Conservation (phyloP, 2,113 vertebrate genomes). For the Dipodomys stephensi region DNA sequence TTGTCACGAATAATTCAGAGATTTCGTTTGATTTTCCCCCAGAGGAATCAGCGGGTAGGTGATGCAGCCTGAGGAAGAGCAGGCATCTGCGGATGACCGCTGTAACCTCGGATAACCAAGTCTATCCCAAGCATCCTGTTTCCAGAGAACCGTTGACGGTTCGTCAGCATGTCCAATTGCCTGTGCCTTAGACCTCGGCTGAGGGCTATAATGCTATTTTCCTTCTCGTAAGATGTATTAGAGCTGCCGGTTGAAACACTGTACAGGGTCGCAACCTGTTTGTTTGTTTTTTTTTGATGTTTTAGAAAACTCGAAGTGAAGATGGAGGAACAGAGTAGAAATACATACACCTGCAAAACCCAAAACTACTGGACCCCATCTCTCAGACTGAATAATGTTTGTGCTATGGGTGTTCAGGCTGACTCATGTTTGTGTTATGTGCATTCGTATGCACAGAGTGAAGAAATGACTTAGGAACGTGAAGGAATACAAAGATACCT, state of each 20-base stretch:
- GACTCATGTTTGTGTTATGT: not conserved
- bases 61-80: slow-evolving; percentile 17
- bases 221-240: slow-evolving; percentile 55
- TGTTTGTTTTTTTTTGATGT: not conserved
- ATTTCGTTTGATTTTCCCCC: not conserved
- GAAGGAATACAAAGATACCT: not conserved
- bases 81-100: slow-evolving; percentile 47
- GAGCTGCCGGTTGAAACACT: slow-evolving; percentile 52
- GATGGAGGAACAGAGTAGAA: slow-evolving; percentile 13
- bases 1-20: not conserved
- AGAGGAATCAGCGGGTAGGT: slow-evolving; percentile 41
- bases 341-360: not conserved
- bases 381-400: not conserved
- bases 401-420: not conserved
- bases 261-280: not conserved
- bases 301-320: slow-evolving; percentile 29
- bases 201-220: slow-evolving; percentile 58
- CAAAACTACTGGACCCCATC: not conserved
- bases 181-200: slow-evolving; percentile 27
- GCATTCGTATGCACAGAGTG: not conserved
- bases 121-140: slow-evolving; percentile 40
- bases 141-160: not conserved
- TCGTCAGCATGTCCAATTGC: slow-evolving; percentile 58
- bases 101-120: slow-evolving; percentile 41
- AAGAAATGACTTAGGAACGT: slow-evolving; percentile 45